Percentiles rank a stretch among this genome's conserved stretches.
Conservation (phyloP, 1,140 invertebrate genomes). For the Drosophila arawakana region DNA sequence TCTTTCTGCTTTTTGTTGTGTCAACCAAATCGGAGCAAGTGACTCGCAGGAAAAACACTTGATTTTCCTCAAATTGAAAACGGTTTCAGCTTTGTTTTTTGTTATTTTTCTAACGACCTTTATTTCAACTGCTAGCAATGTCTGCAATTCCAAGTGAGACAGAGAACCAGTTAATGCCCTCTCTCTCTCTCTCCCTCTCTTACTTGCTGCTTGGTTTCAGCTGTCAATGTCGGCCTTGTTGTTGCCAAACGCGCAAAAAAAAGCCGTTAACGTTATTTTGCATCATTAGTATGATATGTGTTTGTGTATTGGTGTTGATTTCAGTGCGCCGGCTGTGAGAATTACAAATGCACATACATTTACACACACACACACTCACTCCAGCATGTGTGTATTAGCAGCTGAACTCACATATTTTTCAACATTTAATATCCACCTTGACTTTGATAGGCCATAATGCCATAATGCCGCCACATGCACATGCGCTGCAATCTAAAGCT, state of each 20-base stretch:
- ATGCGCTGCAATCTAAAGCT: constrained; percentile 33
- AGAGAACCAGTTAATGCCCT: constrained; percentile 68
- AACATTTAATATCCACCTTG: constrained; percentile 79
- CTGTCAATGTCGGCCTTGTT: constrained; percentile 59
- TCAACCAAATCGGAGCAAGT: constrained; percentile 24
- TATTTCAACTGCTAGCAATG: constrained; percentile 62
- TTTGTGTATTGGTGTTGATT: constrained; percentile 71
- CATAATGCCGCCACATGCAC: constrained; percentile 54
- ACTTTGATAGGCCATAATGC: constrained; percentile 78
- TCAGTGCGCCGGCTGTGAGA: constrained; percentile 70
- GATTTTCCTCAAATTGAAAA: constrained; percentile 49
- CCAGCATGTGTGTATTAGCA: constrained; percentile 19
- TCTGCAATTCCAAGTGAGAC: constrained; percentile 62
- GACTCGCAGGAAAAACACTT: constrained; percentile 60
- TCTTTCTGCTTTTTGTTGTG: constrained; percentile 18
- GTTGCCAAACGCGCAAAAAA: constrained; percentile 24
- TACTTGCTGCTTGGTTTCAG: constrained; percentile 4
- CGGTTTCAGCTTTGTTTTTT: constrained; percentile 31
- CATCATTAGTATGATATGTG: constrained; percentile 83
- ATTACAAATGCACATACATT: constrained; percentile 62
- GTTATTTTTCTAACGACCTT: constrained; percentile 61
- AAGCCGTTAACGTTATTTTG: constrained; percentile 81
- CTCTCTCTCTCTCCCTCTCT: no score
- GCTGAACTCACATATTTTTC: constrained; percentile 60
- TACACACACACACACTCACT: neutral